These are phyloP conservation scores for Ophiothrix spiculata DNA, from an alignment of 35 echinoderm and acorn worm genomes.

Conservation along the genomic window DNA sequence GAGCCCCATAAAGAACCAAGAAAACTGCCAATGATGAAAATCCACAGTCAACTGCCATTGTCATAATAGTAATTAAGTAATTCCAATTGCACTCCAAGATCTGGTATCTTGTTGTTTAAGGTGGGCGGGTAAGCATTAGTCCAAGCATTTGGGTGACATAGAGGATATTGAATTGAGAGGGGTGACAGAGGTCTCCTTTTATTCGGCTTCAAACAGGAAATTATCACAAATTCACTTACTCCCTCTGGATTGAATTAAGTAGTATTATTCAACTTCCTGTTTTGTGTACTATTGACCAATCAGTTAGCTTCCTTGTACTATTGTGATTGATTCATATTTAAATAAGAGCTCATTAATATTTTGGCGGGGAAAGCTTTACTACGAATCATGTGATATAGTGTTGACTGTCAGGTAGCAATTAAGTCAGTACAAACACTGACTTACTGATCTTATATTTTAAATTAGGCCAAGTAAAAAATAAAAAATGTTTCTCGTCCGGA, in stretches of 20 bases:
- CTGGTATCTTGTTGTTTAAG: background rate
- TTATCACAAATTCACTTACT: background rate
- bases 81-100: background rate
- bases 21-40: background rate
- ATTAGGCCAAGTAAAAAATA: too few relatives aligned
- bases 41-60: background rate
- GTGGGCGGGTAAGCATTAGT: background rate
- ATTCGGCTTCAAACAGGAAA: background rate
- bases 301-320: background rate
- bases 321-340: background rate
- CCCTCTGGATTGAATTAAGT: background rate
- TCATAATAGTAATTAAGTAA: background rate
- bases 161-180: conserved; percentile 8
- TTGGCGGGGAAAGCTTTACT: background rate
- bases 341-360: conserved; percentile 3
- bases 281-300: conserved; percentile 1
- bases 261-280: conserved; percentile 12
- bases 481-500: too few relatives aligned
- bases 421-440: too few relatives aligned
- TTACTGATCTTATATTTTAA: too few relatives aligned
- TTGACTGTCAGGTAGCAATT: background rate
- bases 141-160: background rate
- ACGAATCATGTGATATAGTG: conserved; percentile 6
- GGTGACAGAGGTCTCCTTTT: background rate
- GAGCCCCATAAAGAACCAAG: background rate